Conservation (phyloP, 2,113 vertebrate species). For the Chiloscyllium plagiosum region DNA sequence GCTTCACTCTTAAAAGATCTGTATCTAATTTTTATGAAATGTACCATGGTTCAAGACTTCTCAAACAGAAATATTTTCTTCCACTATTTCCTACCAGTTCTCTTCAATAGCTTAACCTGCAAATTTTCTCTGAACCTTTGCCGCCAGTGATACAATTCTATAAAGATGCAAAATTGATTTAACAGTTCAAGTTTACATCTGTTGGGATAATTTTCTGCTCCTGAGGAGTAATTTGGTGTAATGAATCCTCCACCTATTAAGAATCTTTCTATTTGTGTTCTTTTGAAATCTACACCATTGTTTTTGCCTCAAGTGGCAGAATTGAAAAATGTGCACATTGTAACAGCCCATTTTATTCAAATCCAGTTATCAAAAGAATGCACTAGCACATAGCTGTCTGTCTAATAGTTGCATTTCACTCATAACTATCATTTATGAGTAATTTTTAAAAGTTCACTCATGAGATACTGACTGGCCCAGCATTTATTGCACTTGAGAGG, state of each 20-base stretch:
- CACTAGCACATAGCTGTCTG: neutral
- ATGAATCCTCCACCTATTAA: neutral
- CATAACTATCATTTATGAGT: neutral
- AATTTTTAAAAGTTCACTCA: no score
- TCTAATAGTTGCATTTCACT: neutral
- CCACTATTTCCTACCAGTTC: neutral
- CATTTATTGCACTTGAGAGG: no score
- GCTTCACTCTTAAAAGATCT: neutral
- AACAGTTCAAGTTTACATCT: neutral
- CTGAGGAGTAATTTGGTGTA: neutral
- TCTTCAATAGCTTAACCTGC: neutral
- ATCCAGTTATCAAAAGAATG: neutral
- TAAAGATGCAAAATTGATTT: neutral
- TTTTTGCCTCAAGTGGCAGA: neutral
- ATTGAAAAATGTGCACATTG: neutral
- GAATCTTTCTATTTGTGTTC: neutral
- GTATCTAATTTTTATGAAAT: neutral
- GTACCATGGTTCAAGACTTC: no score
- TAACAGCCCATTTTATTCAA: neutral
- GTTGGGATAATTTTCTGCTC: neutral
- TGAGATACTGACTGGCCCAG: neutral
- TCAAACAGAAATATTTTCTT: no score
- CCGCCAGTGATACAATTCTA: neutral
- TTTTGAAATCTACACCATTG: neutral
- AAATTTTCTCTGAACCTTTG: neutral